These are phyloP conservation scores for Hyperoplus immaculatus DNA, from an alignment of 2,797 vertebrate species.

Conservation along the genomic window DNA sequence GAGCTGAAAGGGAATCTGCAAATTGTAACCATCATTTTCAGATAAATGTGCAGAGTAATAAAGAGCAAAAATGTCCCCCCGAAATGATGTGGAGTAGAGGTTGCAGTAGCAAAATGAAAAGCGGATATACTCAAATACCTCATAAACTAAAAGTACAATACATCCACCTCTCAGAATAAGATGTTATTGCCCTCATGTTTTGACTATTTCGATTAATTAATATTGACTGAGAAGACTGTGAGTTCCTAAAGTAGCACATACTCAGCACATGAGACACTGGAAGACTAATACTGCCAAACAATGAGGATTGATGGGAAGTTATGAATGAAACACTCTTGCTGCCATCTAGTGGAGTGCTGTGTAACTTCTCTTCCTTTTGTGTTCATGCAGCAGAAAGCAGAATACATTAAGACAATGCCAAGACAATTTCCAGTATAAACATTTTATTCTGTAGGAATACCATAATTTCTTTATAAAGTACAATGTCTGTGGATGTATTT, in stretches of 20 bases:
- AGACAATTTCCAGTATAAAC: not conserved
- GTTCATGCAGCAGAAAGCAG: conserved; percentile 5
- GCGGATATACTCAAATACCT: not conserved
- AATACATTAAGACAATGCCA: not conserved
- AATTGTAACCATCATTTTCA: not conserved
- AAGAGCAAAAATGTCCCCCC: not conserved
- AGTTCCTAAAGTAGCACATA: conserved; percentile 23
- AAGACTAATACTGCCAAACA: conserved; percentile 18
- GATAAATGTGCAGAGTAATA: not conserved
- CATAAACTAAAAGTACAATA: not conserved
- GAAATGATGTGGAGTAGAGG: not conserved
- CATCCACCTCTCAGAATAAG: not conserved
- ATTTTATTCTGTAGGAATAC: conserved; percentile 52
- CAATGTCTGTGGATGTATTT: not conserved
- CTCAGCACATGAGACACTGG: conserved; percentile 8
- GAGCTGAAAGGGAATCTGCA: not conserved
- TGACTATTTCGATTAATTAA: not conserved
- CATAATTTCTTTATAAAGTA: conserved; percentile 9
- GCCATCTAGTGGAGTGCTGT: conserved; percentile 69
- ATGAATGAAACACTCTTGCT: conserved; percentile 57
- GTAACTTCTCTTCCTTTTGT: not conserved
- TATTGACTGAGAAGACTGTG: not conserved
- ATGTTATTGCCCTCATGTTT: not conserved
- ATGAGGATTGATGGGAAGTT: conserved; percentile 29
- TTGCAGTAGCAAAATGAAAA: not conserved